These are phyloP conservation scores for Pristionchus entomophagus DNA, from an alignment of 2,888 invertebrate species.

Conservation along the genomic window DNA sequence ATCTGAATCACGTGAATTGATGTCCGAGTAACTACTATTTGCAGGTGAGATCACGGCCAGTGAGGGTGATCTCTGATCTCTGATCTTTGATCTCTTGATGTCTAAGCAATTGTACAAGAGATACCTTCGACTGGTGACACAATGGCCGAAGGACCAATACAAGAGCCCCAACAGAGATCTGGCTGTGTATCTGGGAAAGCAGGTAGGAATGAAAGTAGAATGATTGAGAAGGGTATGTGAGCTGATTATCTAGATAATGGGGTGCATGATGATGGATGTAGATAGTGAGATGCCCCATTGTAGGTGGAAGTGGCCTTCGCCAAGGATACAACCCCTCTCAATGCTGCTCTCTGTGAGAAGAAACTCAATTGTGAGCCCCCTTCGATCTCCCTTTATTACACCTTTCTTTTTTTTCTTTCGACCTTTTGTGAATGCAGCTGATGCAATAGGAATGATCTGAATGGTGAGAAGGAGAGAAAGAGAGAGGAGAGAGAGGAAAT, in stretches of 20 bases:
- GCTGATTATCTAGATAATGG: neutral
- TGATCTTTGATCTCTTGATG: slow-evolving; percentile 50
- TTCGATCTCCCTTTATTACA: neutral
- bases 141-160: slow-evolving; percentile 69
- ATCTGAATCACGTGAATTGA: neutral
- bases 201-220: no score
- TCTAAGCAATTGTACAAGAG: slow-evolving; percentile 67
- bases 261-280: neutral
- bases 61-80: neutral
- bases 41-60: neutral
- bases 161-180: slow-evolving; percentile 57
- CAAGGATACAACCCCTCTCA: neutral
- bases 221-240: no score
- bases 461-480: no score
- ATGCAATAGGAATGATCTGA: no score
- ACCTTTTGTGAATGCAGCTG: neutral
- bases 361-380: slow-evolving; percentile 17
- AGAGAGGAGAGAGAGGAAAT: no score
- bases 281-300: neutral
- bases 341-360: slow-evolving; percentile 40
- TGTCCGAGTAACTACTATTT: neutral
- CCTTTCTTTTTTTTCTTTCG: neutral
- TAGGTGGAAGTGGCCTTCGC: slow-evolving; percentile 33
- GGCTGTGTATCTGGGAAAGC: slow-evolving; percentile 30
- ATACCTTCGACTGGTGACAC: slow-evolving; percentile 63